These are phyloP conservation scores for Spodoptera picta DNA, from an alignment of 2,888 invertebrate genomes.

Conservation along the genomic window DNA sequence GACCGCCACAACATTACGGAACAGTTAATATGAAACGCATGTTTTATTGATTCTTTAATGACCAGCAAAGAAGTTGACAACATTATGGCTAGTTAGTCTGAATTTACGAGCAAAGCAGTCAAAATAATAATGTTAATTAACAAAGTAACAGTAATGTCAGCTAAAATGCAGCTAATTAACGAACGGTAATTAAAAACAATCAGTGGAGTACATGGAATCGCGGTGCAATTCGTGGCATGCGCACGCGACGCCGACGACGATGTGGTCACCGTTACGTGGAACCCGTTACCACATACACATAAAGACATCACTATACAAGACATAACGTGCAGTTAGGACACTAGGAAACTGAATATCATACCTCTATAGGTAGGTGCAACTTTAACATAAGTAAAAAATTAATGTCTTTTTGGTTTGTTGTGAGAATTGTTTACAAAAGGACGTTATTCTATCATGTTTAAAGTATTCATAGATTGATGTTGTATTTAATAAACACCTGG, in stretches of 20 bases:
- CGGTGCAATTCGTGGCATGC: slow-evolving; percentile 38
- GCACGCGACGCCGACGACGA: slow-evolving; percentile 34
- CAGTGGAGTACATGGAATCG: slow-evolving; percentile 28
- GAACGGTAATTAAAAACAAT: slow-evolving; percentile 27
- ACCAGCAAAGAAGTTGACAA: no score
- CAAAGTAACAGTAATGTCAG: slow-evolving; percentile 2
- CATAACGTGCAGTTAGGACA: slow-evolving; percentile 12
- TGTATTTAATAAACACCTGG: no score
- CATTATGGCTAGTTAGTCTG: no score
- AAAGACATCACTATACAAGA: slow-evolving; percentile 16
- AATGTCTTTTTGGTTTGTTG: no score
- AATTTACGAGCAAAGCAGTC: no score
- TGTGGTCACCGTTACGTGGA: slow-evolving; percentile 51
- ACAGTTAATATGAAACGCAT: neutral
- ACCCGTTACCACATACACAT: slow-evolving; percentile 48
- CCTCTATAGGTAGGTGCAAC: no score
- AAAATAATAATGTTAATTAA: neutral
- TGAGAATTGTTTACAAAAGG: no score
- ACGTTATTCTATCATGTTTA: no score
- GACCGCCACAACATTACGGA: neutral
- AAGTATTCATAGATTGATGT: no score
- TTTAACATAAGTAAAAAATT: no score
- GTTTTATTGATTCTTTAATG: no score
- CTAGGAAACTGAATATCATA: neutral
- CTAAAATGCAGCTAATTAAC: slow-evolving; percentile 4